Evolutionary conservation across 1,140 invertebrate species (phyloP), one percentile per base, ranked within the genome.

Genomic region (Streblospio benedicti): DNA sequence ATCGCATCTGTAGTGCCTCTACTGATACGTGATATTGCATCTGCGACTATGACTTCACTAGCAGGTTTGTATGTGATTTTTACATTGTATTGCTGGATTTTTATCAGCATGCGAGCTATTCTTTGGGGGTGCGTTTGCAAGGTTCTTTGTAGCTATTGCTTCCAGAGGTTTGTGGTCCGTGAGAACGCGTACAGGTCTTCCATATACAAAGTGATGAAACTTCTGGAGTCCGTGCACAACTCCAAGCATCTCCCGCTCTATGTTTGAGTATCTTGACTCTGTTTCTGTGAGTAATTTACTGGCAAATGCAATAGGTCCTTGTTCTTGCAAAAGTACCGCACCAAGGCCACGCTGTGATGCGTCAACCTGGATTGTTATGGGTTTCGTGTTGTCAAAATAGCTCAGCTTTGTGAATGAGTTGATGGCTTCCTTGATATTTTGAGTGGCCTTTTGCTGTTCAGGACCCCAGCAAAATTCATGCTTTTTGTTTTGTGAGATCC

Each of bases 91-190:
- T 65, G 47, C 52, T 75, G 73, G 9, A 82, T 35, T 54, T 67
- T 66, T 4, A 81, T 56, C n/a, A 79, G 33, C 73, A 80, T 78
- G 16, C 74, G 54, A 64, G 80, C 70, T 33, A 82, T 62, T 57
- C 79, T 59, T 12, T n/a, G 68, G 56, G 32, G 76, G 71, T 44
- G 70, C 67, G 58, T 71, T 68, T 23, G 69, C 61, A 25, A 81
- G 63, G n/a, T 67, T 62, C 64, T 80, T 81, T 55, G 71, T 67
- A 16, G 71, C 66, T 51, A 81, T 79, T 25, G 51, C 57, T 30
- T 76, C 70, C 0, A 78, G 62, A 6, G 62, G 62, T 57, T 57
- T 32, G 51, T 64, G 59, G 45, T 64, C 62, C 14, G 62, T 61
- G 18, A 28, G 14, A 12, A 64, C 20, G 2, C 25, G 33, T 23